phyloP scores from a whole-genome alignment of 2,113 vertebrate genomes.

The Trochalopteron elliotii region DNA sequence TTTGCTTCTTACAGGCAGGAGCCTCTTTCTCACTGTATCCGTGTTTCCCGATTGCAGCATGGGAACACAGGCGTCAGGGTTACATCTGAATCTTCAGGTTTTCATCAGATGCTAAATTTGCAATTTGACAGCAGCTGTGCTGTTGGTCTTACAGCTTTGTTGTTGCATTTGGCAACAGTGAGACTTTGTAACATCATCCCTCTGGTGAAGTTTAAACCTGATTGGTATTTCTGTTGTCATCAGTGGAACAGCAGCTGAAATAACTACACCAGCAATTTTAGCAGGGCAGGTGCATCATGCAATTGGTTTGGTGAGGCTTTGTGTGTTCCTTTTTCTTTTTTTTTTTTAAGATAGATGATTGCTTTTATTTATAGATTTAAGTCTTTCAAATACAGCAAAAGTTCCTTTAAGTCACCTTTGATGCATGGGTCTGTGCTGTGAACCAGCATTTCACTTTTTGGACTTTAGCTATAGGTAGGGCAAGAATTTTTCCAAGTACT shows the following conservation, averaged over 20 bases:
- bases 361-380: neutral
- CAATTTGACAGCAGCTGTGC: neutral
- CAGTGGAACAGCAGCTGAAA: neutral
- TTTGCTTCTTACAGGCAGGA: neutral
- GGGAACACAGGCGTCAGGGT: neutral
- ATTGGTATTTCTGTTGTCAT: neutral
- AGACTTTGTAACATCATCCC: neutral
- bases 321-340: no score
- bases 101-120: neutral
- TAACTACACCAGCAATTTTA: neutral
- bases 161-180: neutral
- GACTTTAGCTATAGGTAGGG: neutral
- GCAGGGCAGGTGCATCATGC: neutral
- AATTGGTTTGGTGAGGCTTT: neutral
- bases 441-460: neutral
- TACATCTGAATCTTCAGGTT: neutral
- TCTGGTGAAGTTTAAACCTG: neutral
- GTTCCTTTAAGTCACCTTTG: neutral
- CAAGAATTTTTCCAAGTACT: neutral
- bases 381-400: neutral
- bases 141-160: neutral
- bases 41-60: accelerated
- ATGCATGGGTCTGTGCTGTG: neutral
- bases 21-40: neutral
- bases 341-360: neutral